A percentile compares a stretch with the other conserved stretches of the same genome.
These are phyloP conservation scores for Recurvirostra avosetta DNA, from an alignment of 2,113 vertebrate species.

Conservation along the genomic window DNA sequence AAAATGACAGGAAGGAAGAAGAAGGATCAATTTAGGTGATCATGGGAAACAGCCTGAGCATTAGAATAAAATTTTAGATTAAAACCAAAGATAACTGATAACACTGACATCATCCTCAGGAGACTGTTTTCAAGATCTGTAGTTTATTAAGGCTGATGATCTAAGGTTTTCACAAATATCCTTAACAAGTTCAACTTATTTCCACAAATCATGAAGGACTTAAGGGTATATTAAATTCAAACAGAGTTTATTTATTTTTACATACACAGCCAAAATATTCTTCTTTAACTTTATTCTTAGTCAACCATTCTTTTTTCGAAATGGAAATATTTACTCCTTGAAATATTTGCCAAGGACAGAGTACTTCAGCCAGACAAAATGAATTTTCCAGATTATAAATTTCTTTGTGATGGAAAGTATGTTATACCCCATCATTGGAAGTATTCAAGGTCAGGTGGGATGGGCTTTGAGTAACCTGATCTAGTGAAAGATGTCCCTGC, in stretches of 20 bases:
- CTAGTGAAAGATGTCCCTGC: background rate
- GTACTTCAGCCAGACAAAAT: background rate
- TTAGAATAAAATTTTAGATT: background rate
- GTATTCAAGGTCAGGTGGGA: background rate
- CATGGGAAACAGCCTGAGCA: background rate
- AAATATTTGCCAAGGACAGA: background rate
- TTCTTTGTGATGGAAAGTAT: background rate
- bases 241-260: background rate
- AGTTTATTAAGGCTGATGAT: background rate
- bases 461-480: background rate
- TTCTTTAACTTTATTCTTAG: background rate
- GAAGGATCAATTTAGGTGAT: background rate
- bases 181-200: background rate
- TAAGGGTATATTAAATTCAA: background rate
- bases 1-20: background rate
- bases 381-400: background rate
- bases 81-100: background rate
- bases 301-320: fast-evolving
- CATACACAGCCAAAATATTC: background rate
- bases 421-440: background rate
- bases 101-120: background rate
- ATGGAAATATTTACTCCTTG: background rate
- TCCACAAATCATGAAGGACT: background rate
- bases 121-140: background rate
- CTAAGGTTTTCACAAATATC: background rate